These are phyloP conservation scores for Perizoma flavofasciatum DNA, from an alignment of 2,888 invertebrate genomes.

Conservation along the genomic window DNA sequence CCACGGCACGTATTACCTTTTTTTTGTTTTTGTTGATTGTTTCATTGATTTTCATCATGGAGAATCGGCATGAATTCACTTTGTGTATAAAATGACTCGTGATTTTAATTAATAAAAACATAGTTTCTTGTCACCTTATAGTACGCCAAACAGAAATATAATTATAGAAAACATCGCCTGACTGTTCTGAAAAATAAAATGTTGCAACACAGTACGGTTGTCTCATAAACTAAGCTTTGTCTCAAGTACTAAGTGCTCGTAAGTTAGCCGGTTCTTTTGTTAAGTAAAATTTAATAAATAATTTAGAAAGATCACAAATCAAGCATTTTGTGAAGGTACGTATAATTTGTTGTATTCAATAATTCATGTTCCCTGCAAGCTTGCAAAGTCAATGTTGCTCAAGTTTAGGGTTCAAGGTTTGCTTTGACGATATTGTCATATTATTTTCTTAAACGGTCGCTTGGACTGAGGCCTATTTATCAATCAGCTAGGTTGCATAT, in stretches of 20 bases:
- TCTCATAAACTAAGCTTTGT: slow-evolving; percentile 22
- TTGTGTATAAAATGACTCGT: too few species aligned
- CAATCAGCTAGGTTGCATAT: too few species aligned
- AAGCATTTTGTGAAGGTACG: slow-evolving; percentile 30
- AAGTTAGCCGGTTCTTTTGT: slow-evolving; percentile 32
- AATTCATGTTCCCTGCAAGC: slow-evolving; percentile 46
- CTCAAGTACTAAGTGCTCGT: slow-evolving; percentile 23
- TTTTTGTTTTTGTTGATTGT: too few species aligned
- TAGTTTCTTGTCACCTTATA: too few species aligned
- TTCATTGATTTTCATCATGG: too few species aligned
- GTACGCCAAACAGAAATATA: too few species aligned
- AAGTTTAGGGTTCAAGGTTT: slow-evolving; percentile 10
- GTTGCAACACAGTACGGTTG: slow-evolving; percentile 8
- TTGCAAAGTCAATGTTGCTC: slow-evolving; percentile 11
- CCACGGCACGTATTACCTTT: too few species aligned
- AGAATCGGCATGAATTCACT: too few species aligned
- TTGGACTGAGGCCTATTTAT: too few species aligned
- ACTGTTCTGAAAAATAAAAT: slow-evolving; percentile 3
- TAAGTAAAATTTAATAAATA: slow-evolving; percentile 27
- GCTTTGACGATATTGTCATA: too few species aligned
- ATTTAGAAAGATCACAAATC: slow-evolving; percentile 34
- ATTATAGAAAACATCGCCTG: not conserved
- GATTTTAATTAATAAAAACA: too few species aligned
- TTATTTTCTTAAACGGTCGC: too few species aligned
- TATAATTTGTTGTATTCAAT: slow-evolving; percentile 50